Evolutionary conservation across 2,113 vertebrate species (phyloP).

Genomic region (Phalacrocorax pelagicus): DNA sequence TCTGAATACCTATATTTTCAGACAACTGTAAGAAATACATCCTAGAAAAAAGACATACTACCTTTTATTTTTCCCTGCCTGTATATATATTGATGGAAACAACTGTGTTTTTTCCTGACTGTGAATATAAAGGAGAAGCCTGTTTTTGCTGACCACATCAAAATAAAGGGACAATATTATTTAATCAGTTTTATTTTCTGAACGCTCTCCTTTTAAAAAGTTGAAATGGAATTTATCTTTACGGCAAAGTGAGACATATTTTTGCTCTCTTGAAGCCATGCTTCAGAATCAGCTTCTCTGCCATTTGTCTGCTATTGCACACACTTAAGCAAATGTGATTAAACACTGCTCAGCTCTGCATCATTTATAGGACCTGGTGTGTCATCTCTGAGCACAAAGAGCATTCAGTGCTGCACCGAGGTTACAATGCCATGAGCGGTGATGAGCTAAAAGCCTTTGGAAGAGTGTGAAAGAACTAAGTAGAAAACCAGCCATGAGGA

Average conservation of each 20-base stretch:
- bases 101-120: background rate
- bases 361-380: background rate
- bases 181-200: background rate
- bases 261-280: background rate
- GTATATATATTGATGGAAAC: background rate
- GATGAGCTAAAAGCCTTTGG: background rate
- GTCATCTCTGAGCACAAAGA: background rate
- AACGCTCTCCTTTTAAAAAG: background rate
- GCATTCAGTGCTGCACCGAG: rapidly evolving
- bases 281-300: background rate
- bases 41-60: background rate
- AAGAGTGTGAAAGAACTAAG: background rate
- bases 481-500: background rate
- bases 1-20: background rate
- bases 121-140: background rate
- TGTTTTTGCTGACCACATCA: background rate
- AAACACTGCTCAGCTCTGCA: background rate
- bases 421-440: background rate
- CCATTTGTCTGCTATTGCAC: background rate
- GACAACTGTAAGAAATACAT: background rate
- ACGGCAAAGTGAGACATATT: background rate
- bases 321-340: background rate
- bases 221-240: background rate
- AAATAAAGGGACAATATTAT: background rate
- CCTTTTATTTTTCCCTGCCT: background rate